These are phyloP conservation scores for Yponomeuta plumbellus DNA, from an alignment of 2,888 invertebrate species.

Conservation along the genomic window DNA sequence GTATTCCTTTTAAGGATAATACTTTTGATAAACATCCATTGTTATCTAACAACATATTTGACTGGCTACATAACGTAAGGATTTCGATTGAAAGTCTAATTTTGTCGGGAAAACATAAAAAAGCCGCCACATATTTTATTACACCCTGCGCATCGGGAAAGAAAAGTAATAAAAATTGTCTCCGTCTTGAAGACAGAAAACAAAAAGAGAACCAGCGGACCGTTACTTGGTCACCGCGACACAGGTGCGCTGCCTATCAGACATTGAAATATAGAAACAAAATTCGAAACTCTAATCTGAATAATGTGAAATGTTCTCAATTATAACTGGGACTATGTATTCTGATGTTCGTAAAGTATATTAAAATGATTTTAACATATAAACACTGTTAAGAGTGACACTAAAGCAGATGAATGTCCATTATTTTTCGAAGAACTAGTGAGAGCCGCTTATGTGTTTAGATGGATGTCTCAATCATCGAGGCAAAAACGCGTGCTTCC, in stretches of 20 bases:
- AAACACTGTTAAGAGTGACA: background rate
- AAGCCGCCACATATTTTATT: background rate
- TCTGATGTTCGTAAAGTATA: background rate
- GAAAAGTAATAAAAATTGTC: slow-evolving; percentile 15
- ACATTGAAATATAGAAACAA: slow-evolving; percentile 9
- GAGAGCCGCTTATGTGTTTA: background rate
- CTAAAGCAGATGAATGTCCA: background rate
- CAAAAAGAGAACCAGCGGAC: slow-evolving; percentile 39
- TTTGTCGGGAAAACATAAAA: slow-evolving; percentile 6
- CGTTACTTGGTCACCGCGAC: slow-evolving; percentile 35
- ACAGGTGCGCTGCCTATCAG: slow-evolving; percentile 36
- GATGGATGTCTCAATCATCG: slow-evolving; percentile 6
- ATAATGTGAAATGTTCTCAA: slow-evolving; percentile 14
- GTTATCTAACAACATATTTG: background rate
- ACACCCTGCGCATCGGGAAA: slow-evolving; percentile 7
- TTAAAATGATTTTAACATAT: background rate
- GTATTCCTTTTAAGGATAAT: background rate
- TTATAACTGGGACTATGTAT: slow-evolving; percentile 8
- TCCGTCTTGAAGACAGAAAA: slow-evolving; percentile 25
- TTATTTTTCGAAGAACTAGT: background rate
- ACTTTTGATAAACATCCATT: background rate
- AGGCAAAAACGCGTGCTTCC: slow-evolving; percentile 25
- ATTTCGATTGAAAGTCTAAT: slow-evolving; percentile 10
- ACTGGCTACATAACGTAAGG: background rate
- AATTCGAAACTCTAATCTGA: slow-evolving; percentile 9